These are phyloP conservation scores for Molossus molossus DNA, from an alignment of 2,797 vertebrate genomes.

Conservation along the genomic window DNA sequence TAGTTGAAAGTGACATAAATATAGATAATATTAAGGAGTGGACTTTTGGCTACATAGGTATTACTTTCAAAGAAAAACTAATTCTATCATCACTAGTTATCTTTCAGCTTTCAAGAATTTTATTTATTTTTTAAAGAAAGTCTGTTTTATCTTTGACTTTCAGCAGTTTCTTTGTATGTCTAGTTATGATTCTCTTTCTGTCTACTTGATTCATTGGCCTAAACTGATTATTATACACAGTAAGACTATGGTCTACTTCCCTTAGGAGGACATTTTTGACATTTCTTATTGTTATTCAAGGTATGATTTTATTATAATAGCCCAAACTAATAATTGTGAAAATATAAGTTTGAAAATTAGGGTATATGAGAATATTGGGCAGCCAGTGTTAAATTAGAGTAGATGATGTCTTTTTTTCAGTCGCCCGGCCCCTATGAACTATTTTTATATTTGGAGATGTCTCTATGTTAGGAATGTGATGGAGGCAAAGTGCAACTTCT, in stretches of 20 bases:
- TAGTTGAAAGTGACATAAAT: neutral
- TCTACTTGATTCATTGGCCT: neutral
- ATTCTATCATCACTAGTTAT: neutral
- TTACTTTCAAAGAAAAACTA: neutral
- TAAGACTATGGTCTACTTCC: neutral
- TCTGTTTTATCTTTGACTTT: neutral
- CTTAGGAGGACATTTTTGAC: neutral
- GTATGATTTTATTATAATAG: neutral
- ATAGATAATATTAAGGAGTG: neutral
- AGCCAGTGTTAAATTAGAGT: neutral
- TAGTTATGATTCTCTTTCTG: neutral
- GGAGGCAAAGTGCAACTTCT: rapidly evolving
- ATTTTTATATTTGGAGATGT: neutral
- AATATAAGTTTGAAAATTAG: neutral
- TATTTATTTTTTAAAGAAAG: neutral
- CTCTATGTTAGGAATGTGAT: neutral
- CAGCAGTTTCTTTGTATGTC: neutral
- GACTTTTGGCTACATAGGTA: neutral
- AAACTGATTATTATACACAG: neutral
- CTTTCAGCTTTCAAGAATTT: neutral
- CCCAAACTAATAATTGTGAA: neutral
- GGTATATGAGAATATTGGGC: neutral
- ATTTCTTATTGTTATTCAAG: neutral
- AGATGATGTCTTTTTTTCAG: neutral
- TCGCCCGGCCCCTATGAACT: neutral